Base-by-base conservation (phyloP, 1,140 invertebrate species). In the Diprion similis region DNA sequence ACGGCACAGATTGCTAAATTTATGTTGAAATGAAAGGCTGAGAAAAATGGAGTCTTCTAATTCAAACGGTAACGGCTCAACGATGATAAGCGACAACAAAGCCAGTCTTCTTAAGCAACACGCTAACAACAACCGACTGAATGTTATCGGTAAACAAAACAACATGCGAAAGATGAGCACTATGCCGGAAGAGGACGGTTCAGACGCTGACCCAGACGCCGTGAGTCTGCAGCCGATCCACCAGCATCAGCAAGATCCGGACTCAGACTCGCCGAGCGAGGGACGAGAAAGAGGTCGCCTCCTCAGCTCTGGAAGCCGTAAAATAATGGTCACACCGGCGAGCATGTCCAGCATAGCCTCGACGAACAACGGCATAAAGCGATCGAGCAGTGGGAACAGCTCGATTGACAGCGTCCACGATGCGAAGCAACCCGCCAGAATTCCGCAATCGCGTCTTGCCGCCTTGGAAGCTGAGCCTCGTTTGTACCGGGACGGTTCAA, bases 101-200 rank as follows among this genome's bases (percentile, higher is more conserved):
- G n/a, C 69, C 10, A 70, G 69, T 46, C 46, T 70, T 19, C 45
- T 70, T 7, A 70, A 70, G 46, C 69, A 45, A 19, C 37, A 70
- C 69, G 68, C 68, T 11, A 68, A 45, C 18, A 45, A 18, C 47
- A 73, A 71, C n/a, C 48, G 78, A 71, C 73, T 82, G 51, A 46
- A 7, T 17, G 69, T 19, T 11, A 76, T 79, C 48, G 71, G 59
- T 4, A 79, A 77, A 51, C 72, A 68, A 51, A 73, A 59, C 18
- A 77, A 71, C 48, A 66, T 79, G 1, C 74, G 82, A 66, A 85
- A 85, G 74, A 86, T 86, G 85, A 86, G 83, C 69, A 83, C 80
- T 11, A 86, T 85, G 85, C 78, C 78, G 11, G 85, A 86, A 67
- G 85, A 86, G 72, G 81, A 84, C 13, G 77, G 77, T 17, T 81